Evolutionary conservation across 2,888 invertebrate species (phyloP).

Genomic region (Lumbricus terrestris): DNA sequence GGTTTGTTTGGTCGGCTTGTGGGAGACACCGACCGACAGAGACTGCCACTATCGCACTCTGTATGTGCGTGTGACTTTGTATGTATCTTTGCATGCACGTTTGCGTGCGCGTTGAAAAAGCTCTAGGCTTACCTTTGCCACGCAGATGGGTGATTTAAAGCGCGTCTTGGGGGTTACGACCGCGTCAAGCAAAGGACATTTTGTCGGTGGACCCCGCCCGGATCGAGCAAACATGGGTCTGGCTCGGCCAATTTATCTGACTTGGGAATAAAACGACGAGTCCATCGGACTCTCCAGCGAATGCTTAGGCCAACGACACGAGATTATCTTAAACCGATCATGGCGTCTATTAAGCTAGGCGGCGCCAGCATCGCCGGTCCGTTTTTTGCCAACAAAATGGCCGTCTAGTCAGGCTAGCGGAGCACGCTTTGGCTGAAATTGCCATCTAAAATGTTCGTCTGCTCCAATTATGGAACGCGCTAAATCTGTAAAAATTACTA

Average conservation of each 20-base stretch:
- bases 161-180: not conserved
- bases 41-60: no score
- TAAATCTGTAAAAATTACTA: not conserved
- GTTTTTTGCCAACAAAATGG: not conserved
- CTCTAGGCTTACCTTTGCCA: not conserved
- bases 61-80: not conserved
- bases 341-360: not conserved
- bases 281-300: no score
- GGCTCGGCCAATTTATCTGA: not conserved
- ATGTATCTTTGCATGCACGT: not conserved
- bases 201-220: not conserved
- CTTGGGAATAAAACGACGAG: not conserved
- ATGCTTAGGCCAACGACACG: not conserved
- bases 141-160: not conserved
- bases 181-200: not conserved
- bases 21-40: no score
- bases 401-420: not conserved
- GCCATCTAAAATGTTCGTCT: not conserved
- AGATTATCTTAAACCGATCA: constrained; percentile 3
- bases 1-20: no score
- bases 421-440: not conserved
- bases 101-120: not conserved
- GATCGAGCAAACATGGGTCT: not conserved
- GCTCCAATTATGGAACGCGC: not conserved
- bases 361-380: not conserved